Percentiles rank a stretch among this genome's conserved stretches.
phyloP scores from a whole-genome alignment of 2,113 vertebrate genomes.

The Embiotoca jacksoni region DNA sequence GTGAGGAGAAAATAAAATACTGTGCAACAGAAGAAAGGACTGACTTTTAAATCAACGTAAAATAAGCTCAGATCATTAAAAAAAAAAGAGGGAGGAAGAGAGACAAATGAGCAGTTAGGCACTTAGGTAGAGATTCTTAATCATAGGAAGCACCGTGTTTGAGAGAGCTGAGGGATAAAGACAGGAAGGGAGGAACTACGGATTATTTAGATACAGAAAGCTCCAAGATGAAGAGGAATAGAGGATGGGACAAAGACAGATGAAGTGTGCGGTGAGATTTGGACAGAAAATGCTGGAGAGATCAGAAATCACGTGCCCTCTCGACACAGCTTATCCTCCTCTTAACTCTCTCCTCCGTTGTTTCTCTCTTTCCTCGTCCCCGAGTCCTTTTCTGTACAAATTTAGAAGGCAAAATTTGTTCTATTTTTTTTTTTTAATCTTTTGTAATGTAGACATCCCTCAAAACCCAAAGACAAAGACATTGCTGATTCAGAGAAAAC shows the following conservation, averaged over 20 bases:
- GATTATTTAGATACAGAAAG: conserved; percentile 47
- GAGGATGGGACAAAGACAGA: conserved; percentile 5
- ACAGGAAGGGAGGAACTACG: conserved; percentile 26
- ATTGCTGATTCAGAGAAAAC: not conserved
- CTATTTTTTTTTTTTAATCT: not conserved
- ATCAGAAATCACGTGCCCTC: conserved; percentile 4
- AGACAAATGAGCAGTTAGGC: conserved; percentile 24
- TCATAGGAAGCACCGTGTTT: conserved; percentile 15
- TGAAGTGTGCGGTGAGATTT: conserved; percentile 11
- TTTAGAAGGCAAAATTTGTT: not conserved
- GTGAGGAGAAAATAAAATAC: not conserved
- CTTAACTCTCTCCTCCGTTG: not conserved
- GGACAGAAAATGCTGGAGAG: conserved; percentile 8
- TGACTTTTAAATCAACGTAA: conserved; percentile 3
- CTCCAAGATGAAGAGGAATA: conserved; percentile 16
- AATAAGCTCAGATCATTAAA: conserved; percentile 15
- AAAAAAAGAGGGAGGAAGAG: not conserved
- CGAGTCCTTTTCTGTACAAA: not conserved
- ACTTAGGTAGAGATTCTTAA: conserved; percentile 14
- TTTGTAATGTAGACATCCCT: not conserved
- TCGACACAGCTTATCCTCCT: conserved; percentile 29
- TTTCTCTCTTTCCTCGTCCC: not conserved
- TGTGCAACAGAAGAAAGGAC: not conserved
- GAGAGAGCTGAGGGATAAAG: conserved; percentile 21
- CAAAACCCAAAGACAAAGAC: not conserved